A percentile compares a stretch with the other conserved stretches of the same genome.
phyloP scores from a whole-genome alignment of 2,797 vertebrate species.

The Acipenser ruthenus region DNA sequence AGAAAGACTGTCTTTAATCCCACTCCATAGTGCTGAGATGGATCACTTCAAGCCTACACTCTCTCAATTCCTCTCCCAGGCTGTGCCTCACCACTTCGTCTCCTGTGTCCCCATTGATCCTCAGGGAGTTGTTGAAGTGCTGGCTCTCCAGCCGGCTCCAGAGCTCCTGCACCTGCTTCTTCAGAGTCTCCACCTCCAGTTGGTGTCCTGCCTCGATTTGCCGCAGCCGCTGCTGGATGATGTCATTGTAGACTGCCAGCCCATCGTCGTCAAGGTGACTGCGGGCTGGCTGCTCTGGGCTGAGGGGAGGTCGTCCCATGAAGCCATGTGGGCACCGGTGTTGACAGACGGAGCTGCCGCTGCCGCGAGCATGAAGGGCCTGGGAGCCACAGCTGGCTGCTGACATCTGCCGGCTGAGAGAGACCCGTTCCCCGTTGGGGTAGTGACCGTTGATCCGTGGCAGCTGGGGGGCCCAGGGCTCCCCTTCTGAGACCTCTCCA shows the following conservation, averaged over 20 bases:
- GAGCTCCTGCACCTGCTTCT: conserved; percentile 91
- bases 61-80: not conserved
- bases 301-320: conserved; percentile 49
- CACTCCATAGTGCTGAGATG: no score
- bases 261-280: conserved; percentile 89
- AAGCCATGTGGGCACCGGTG: conserved; percentile 64
- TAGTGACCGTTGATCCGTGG: conserved; percentile 55
- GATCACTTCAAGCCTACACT: not conserved
- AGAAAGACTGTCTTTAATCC: no score
- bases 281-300: conserved; percentile 80
- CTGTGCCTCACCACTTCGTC: conserved; percentile 83
- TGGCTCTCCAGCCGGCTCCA: conserved; percentile 86
- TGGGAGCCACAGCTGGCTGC: conserved; percentile 67
- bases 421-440: conserved; percentile 62
- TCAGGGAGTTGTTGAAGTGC: conserved; percentile 60
- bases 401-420: conserved; percentile 76
- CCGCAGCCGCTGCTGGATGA: conserved; percentile 84
- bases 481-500: conserved; percentile 51
- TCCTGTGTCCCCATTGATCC: conserved; percentile 80
- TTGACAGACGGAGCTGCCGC: conserved; percentile 38
- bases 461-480: conserved; percentile 42
- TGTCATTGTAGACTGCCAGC: conserved; percentile 79
- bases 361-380: conserved; percentile 52
- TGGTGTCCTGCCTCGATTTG: conserved; percentile 93
- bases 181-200: conserved; percentile 88